Base-by-base conservation (phyloP, 2,888 invertebrate genomes). In the Sinodicranocentrus sp. region DNA sequence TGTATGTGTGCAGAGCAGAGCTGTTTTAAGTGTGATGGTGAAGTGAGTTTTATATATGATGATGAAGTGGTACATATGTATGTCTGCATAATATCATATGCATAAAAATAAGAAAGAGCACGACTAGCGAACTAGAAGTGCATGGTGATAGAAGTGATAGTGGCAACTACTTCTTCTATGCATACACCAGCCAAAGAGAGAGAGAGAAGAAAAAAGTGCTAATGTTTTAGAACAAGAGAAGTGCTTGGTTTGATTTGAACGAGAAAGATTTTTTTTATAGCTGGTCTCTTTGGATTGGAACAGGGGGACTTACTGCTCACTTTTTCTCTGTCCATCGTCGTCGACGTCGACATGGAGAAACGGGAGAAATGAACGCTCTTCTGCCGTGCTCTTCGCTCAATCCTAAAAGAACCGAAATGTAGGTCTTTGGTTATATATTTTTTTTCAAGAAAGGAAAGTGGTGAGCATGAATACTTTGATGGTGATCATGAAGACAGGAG, bases 141-240 rank as follows among this genome's bases (percentile, higher is more conserved):
- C 63, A 63, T 63, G 33, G 63, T 63, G 63, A 63, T 63, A 63
- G 48, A 48, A n/a, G 57, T 57, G 57, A 57, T 57, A 57, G 57
- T 19, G 23, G 15, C 48, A 10, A 48, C 48, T 48, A n/a, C 48
- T 48, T 5, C 17, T 48, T 10, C 17, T 48, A 48, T 48, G 48
- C 48, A 39, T 39, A n/a, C n/a, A 6, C 33, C 33, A 33, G 5
- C 3, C 33, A 33, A 33, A 33, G 10, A 33, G 33, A 33, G n/a
- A n/a, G n/a, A n/a, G n/a, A n/a, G n/a, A n/a, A n/a, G n/a, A n/a
- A n/a, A 33, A 6, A 33, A 33, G 33, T 33, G 10, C 33, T 33
- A 33, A 33, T 33, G 33, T 33, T 33, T 33, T 33, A 33, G 48
- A 48, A 48, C 48, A 48, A 48, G 48, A 48, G 48, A 48, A 48